phyloP scores from a whole-genome alignment of 2,888 invertebrate species.

The Drosophila rellima region DNA sequence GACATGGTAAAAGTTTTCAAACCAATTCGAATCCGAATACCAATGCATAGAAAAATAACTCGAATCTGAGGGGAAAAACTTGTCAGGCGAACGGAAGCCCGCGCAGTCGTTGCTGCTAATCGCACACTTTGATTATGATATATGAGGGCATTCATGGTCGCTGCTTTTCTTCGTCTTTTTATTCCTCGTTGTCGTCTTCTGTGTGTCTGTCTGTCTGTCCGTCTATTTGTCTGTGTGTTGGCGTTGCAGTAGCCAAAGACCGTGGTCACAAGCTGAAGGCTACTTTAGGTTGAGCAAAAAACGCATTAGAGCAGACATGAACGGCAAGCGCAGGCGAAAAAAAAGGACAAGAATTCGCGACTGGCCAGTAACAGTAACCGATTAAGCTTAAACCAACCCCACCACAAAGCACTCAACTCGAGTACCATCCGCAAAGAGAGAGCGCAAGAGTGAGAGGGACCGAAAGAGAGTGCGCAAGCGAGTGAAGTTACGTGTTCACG shows the following conservation, averaged over 20 bases:
- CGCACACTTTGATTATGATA: conserved; percentile 71
- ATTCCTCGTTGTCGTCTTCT: not conserved
- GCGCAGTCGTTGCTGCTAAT: conserved; percentile 57
- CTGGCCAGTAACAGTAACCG: conserved; percentile 70
- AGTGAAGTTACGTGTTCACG: conserved; percentile 14
- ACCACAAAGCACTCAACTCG: conserved; percentile 41
- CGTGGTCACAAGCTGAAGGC: conserved; percentile 32
- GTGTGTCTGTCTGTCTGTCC: conserved; percentile 15
- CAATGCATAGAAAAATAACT: conserved; percentile 8
- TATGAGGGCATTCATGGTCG: conserved; percentile 60
- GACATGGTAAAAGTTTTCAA: conserved; percentile 51
- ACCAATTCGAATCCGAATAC: conserved; percentile 1
- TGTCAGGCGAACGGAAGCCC: conserved; percentile 66
- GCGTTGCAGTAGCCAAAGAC: conserved; percentile 18
- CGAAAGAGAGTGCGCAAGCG: conserved; percentile 15
- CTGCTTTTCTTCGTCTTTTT: conserved; percentile 18
- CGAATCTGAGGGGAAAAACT: conserved; percentile 2
- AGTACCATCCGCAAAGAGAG: conserved; percentile 5
- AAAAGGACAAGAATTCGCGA: conserved; percentile 50
- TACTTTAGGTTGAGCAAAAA: conserved; percentile 51
- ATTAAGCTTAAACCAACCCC: conserved; percentile 61
- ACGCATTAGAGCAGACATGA: conserved; percentile 66
- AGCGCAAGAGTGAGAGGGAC: conserved; percentile 22
- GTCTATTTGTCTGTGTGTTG: conserved; percentile 11
- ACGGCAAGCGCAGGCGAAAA: conserved; percentile 42